These are phyloP conservation scores for Drosophila mettleri DNA, from an alignment of 2,888 invertebrate species.

Conservation along the genomic window DNA sequence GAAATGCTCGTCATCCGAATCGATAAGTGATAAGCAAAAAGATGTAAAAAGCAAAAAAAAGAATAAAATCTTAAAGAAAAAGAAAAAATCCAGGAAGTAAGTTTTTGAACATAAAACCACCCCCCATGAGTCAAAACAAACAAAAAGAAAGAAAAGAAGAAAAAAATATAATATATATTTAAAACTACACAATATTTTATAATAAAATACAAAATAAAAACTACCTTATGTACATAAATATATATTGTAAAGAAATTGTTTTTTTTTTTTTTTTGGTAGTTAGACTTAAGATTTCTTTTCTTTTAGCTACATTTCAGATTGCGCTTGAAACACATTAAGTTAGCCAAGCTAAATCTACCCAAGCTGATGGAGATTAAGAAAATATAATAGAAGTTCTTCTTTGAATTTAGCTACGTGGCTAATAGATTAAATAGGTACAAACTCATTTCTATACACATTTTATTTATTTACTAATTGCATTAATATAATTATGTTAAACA, in stretches of 20 bases:
- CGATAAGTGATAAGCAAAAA: conserved; percentile 89
- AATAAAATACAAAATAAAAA: conserved; percentile 16
- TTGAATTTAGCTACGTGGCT: too few relatives aligned
- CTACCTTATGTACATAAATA: conserved; percentile 25
- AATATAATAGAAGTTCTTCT: too few relatives aligned
- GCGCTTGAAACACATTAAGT: too few relatives aligned
- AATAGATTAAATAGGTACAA: not conserved
- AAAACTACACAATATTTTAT: conserved; percentile 25
- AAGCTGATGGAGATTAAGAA: too few relatives aligned
- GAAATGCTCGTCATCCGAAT: conserved; percentile 85
- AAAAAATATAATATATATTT: conserved; percentile 16
- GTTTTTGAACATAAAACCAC: conserved; percentile 19
- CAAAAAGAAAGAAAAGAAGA: conserved; percentile 10
- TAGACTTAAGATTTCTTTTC: not conserved
- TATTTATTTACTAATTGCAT: not conserved
- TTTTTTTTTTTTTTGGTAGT: not conserved
- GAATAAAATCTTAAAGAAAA: conserved; percentile 77
- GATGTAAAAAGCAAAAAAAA: conserved; percentile 86
- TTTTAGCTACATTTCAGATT: not conserved
- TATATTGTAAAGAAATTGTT: not conserved
- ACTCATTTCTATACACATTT: not conserved
- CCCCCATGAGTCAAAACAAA: not conserved
- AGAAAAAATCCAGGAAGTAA: conserved; percentile 74
- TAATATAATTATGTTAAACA: not conserved
- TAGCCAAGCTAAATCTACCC: too few relatives aligned